A percentile compares a stretch with the other conserved stretches of the same genome.
Conservation (phyloP, 2,113 vertebrate genomes). For the Tiliqua scincoides region DNA sequence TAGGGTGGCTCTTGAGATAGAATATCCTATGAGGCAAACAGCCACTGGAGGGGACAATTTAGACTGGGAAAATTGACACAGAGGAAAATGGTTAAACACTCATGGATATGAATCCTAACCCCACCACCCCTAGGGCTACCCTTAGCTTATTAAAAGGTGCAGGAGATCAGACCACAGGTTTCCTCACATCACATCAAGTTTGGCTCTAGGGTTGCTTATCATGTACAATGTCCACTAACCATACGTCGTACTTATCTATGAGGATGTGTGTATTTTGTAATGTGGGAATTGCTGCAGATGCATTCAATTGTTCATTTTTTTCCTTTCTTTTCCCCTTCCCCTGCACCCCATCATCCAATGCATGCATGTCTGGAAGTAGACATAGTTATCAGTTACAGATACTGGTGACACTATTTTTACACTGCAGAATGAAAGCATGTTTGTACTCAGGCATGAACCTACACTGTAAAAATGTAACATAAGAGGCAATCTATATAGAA, state of each 20-base stretch:
- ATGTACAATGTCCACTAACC: neutral
- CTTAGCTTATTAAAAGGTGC: too few relatives aligned
- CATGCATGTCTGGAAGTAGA: neutral
- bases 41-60: too few relatives aligned
- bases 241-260: neutral
- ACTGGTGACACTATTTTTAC: neutral
- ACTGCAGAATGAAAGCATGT: neutral
- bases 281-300: neutral
- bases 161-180: too few relatives aligned
- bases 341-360: too few relatives aligned
- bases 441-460: neutral
- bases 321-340: neutral
- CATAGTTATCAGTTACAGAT: neutral
- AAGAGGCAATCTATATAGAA: neutral
- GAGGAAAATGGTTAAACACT: too few relatives aligned
- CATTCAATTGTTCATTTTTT: neutral
- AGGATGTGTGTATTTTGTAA: neutral
- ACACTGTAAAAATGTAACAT: neutral
- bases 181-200: neutral
- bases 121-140: too few relatives aligned
- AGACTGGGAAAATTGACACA: too few relatives aligned
- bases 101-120: too few relatives aligned
- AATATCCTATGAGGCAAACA: too few relatives aligned
- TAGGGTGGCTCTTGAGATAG: too few relatives aligned
- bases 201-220: neutral